phyloP scores from a whole-genome alignment of 2,888 invertebrate genomes.

The Pseudococcus jackbeardsleyi region DNA sequence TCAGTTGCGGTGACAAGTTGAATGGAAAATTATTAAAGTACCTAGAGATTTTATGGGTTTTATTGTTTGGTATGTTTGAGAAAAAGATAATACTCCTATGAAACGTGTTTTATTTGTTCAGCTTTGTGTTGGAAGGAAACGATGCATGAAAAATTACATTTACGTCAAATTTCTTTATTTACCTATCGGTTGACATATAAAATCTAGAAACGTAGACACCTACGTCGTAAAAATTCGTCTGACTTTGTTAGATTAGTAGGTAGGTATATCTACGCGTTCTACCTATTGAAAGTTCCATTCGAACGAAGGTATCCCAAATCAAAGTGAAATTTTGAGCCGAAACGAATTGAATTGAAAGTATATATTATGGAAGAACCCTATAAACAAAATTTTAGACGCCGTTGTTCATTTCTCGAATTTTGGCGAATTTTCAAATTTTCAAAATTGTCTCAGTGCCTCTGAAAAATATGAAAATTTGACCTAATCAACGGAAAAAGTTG shows the following conservation, averaged over 20 bases:
- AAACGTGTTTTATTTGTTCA: slow-evolving; percentile 11
- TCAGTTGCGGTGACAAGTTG: slow-evolving; percentile 1
- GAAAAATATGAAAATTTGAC: too few species aligned
- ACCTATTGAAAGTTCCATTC: too few species aligned
- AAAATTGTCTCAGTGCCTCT: too few species aligned
- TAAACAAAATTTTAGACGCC: too few species aligned
- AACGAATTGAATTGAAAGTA: too few species aligned
- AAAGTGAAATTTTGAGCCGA: too few species aligned
- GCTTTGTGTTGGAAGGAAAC: neutral
- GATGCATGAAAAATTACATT: neutral
- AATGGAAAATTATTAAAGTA: slow-evolving; percentile 22
- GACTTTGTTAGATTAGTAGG: neutral
- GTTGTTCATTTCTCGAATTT: too few species aligned
- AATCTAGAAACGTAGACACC: neutral
- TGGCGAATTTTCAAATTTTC: too few species aligned
- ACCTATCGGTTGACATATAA: neutral
- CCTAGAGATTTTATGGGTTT: neutral
- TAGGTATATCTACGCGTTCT: too few species aligned
- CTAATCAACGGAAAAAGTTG: too few species aligned
- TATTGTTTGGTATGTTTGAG: slow-evolving; percentile 5
- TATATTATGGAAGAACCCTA: too few species aligned
- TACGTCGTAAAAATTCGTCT: neutral
- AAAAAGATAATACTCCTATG: neutral
- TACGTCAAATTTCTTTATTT: neutral
- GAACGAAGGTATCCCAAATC: too few species aligned